These are phyloP conservation scores for Odocoileus hemionus DNA, from an alignment of 2,113 vertebrate genomes.

Conservation along the genomic window DNA sequence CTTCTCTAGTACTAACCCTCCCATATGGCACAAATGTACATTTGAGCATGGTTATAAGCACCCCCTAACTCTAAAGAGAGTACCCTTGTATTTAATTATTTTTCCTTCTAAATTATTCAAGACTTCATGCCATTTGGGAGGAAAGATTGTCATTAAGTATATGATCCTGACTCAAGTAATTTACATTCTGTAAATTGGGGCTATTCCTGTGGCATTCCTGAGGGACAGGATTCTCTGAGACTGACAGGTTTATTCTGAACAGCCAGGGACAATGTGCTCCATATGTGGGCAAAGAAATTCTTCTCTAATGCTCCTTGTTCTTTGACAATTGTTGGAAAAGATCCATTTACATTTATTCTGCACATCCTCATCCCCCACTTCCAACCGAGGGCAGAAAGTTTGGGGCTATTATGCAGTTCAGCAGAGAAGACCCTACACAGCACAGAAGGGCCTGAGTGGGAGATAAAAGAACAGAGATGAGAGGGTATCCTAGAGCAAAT, in stretches of 20 bases:
- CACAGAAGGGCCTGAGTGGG: background rate
- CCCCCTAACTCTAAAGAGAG: background rate
- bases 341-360: background rate
- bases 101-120: constrained; percentile 57
- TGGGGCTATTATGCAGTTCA: background rate
- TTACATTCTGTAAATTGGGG: constrained; percentile 43
- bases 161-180: constrained; percentile 42
- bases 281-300: background rate
- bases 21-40: background rate
- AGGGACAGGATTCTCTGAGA: background rate
- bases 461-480: background rate
- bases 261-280: background rate
- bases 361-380: background rate
- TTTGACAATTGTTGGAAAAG: background rate
- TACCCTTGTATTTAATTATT: constrained; percentile 22
- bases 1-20: background rate
- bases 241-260: background rate
- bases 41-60: background rate
- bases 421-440: background rate
- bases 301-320: background rate
- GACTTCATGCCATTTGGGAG: background rate
- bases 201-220: background rate
- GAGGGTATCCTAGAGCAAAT: background rate
- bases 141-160: constrained; percentile 7
- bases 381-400: background rate